Evolutionary conservation across 2,888 invertebrate genomes (phyloP), one percentile per base, ranked within the genome.

Genomic region (Dolichopus griseipennis): DNA sequence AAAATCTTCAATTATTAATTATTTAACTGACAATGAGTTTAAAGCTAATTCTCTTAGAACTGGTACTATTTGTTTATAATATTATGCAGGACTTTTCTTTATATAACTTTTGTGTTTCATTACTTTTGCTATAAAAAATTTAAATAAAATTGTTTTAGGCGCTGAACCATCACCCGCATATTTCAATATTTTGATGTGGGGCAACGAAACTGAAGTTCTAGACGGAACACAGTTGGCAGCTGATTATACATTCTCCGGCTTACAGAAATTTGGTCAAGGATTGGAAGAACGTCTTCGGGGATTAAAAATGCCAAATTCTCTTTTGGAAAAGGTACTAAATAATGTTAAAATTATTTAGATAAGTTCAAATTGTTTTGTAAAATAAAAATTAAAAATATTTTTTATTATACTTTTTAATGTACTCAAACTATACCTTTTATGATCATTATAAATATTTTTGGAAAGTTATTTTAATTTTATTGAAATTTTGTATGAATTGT

Each of bases 221-320:
- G 95, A 95, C 77, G 96, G 96, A 27, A 94, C 95, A 21, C 95
- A 96, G 81, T 83, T 97, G 73, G 93, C 95, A n/a, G 94, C 95
- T 27, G 95, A 96, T 78, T 94, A 93, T 87, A 93, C 94, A 27
- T 96, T 96, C 82, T 90, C 94, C 2, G 93, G 95, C 6, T 84
- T 97, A 67, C 96, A 96, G 80, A 95, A 95, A 82, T 97, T 96
- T 79, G 97, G 97, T 18, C 92, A 95, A 84, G 95, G 94, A 67
- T 85, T 96, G 76, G 90, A 95, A 76, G 94, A 94, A 80, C 89
- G 93, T 73, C 84, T 95, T 66, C 85, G 92, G 75, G 95, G 95
- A 70, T 83, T 92, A 65, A 90, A 86, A 81, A 83, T 95, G 74
- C 90, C 91, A 67, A 91, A 88, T 80, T 91, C 91, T 81, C 84